Conservation (phyloP, 1,140 invertebrate genomes). For the Microvelia longipes region DNA sequence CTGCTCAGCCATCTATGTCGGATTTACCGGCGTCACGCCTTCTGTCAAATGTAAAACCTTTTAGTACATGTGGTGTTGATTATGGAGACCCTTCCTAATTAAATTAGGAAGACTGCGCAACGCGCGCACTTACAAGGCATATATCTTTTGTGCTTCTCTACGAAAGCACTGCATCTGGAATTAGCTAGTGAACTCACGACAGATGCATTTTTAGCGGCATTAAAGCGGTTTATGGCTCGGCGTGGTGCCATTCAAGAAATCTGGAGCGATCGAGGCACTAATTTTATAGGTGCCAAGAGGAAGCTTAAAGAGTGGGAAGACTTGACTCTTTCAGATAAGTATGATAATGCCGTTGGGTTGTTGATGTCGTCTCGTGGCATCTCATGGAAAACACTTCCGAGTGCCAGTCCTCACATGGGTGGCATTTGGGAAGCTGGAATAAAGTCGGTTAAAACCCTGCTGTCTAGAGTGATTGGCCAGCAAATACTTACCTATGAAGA, state of each 20-base stretch:
- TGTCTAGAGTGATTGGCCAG: not conserved
- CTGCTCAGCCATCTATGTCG: not conserved
- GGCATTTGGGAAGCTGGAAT: not conserved
- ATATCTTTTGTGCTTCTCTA: not conserved
- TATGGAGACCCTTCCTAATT: not conserved
- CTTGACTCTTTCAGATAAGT: not conserved
- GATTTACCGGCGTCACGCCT: not conserved
- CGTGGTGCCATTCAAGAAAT: not conserved
- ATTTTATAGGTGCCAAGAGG: not conserved
- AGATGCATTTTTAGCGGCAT: not conserved
- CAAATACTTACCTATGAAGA: not conserved
- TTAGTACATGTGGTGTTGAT: not conserved
- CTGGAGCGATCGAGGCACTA: not conserved
- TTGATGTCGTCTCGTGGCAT: not conserved
- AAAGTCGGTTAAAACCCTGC: not conserved
- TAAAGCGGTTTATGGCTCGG: not conserved
- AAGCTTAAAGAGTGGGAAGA: not conserved
- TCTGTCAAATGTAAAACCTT: not conserved
- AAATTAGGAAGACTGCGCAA: not conserved
- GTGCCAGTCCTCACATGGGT: not conserved
- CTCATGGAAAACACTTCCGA: not conserved
- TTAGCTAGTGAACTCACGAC: not conserved
- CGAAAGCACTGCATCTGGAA: not conserved
- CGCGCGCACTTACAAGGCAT: not conserved
- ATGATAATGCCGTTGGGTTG: not conserved